phyloP scores from a whole-genome alignment of 2,797 vertebrate species.

The Phrynocephalus vlangalii region DNA sequence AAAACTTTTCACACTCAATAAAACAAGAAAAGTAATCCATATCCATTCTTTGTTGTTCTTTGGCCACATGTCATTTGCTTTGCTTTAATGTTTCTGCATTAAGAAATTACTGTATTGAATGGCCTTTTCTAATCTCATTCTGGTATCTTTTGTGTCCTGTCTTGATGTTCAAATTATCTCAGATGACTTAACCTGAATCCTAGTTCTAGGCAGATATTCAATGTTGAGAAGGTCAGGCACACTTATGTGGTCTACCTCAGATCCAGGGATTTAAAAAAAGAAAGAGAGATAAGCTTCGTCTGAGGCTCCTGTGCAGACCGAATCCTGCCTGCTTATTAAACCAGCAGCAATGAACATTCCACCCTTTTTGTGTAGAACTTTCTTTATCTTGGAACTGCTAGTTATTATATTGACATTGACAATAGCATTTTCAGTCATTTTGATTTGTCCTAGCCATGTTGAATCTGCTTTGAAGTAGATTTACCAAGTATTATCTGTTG shows the following conservation, averaged over 20 bases:
- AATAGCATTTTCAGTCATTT: background rate
- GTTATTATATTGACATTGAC: background rate
- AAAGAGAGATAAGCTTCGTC: conserved; percentile 35
- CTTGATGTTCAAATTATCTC: conserved; percentile 35
- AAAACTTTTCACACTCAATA: conserved; percentile 21
- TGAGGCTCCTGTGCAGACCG: background rate
- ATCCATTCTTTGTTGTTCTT: conserved; percentile 23
- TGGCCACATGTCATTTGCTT: conserved; percentile 39
- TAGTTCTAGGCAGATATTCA: conserved; percentile 3
- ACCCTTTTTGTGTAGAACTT: background rate
- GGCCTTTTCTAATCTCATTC: conserved; percentile 38
- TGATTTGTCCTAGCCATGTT: background rate
- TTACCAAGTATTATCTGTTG: background rate
- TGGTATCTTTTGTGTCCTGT: conserved; percentile 38
- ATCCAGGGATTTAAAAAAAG: conserved; percentile 12
- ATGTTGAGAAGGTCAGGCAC: background rate
- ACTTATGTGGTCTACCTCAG: background rate
- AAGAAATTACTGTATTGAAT: conserved; percentile 65
- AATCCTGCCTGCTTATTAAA: background rate
- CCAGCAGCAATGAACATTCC: background rate
- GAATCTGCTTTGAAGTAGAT: background rate
- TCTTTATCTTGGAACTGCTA: background rate
- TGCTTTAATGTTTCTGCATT: conserved; percentile 45
- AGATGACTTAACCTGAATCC: conserved; percentile 16
- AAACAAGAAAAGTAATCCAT: conserved; percentile 45